Evolutionary conservation across 2,113 vertebrate genomes (phyloP).

Genomic region (Cololabis saira): DNA sequence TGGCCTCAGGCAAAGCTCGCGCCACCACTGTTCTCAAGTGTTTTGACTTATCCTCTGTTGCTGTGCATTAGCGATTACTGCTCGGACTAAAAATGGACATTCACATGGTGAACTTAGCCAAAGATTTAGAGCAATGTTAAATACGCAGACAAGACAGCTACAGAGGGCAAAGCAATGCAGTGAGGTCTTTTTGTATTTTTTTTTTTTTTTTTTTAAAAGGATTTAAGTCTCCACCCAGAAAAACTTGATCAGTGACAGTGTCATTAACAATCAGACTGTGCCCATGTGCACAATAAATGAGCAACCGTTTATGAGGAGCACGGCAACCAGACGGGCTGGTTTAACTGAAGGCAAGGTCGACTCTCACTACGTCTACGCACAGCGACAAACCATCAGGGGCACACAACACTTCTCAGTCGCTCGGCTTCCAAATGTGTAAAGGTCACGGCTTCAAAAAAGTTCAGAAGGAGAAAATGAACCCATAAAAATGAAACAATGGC

Average conservation of each 20-base stretch:
- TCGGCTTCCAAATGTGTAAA: conserved; percentile 13
- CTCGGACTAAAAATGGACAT: conserved; percentile 3
- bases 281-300: not conserved
- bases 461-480: not conserved
- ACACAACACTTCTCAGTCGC: not conserved
- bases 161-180: not conserved
- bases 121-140: not conserved
- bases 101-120: conserved; percentile 6
- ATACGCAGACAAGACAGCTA: not conserved
- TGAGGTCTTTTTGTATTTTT: no score
- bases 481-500: not conserved
- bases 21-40: conserved; percentile 46
- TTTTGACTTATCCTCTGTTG: conserved; percentile 37
- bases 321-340: conserved; percentile 60
- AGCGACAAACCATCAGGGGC: conserved; percentile 24
- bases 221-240: not conserved
- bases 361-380: not conserved
- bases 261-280: conserved; percentile 1
- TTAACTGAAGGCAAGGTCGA: conserved; percentile 33
- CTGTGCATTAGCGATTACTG: conserved; percentile 31
- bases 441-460: conserved; percentile 7
- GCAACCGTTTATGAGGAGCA: not conserved
- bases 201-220: not conserved
- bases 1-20: conserved; percentile 53
- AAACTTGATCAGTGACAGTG: conserved; percentile 34